phyloP scores from a whole-genome alignment of 2,797 vertebrate genomes.

The Buceros bicornis region DNA sequence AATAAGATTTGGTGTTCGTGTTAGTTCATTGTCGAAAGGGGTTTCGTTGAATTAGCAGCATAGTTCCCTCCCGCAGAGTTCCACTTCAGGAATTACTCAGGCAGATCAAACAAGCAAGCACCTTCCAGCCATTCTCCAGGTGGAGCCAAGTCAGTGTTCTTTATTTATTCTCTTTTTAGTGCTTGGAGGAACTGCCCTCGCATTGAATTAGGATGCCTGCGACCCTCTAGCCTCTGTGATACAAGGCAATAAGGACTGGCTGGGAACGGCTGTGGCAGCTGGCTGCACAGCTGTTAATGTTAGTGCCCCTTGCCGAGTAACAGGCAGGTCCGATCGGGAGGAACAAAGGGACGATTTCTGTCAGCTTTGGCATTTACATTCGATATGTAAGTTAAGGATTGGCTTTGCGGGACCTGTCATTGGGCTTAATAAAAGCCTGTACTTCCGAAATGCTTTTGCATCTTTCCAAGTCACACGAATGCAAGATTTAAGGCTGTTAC shows the following conservation, averaged over 20 bases:
- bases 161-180: slow-evolving; percentile 11
- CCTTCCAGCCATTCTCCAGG: neutral
- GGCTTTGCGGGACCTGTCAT: neutral
- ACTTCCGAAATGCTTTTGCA: neutral
- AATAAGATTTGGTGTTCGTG: neutral
- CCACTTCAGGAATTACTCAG: neutral
- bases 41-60: neutral
- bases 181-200: neutral
- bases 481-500: neutral
- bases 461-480: neutral
- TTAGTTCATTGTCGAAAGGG: neutral
- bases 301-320: neutral
- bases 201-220: neutral
- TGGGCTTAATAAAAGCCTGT: neutral
- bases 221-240: neutral
- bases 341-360: neutral
- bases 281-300: neutral
- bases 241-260: neutral
- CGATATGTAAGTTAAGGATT: neutral
- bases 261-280: neutral
- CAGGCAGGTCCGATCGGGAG: neutral
- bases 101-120: neutral
- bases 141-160: neutral
- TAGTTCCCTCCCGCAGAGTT: neutral
- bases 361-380: neutral